A percentile compares a stretch with the other conserved stretches of the same genome.
Conservation (phyloP, 2,797 vertebrate genomes). For the Scomberomorus guttatus region DNA sequence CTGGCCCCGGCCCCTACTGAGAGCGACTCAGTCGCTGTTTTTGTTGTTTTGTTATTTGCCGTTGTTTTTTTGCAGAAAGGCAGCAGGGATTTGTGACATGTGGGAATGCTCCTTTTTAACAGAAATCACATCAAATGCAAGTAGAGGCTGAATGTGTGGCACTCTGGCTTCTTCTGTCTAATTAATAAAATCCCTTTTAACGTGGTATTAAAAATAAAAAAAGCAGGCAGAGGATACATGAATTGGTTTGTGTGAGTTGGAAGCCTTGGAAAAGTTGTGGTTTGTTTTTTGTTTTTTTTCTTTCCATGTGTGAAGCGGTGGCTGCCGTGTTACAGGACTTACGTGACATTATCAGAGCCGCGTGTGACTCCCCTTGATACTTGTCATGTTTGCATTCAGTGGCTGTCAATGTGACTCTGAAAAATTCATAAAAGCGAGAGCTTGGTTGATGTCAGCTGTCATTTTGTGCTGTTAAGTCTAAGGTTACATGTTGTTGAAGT, state of each 20-base stretch:
- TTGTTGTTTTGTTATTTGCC: slow-evolving; percentile 73
- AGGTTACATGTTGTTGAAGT: slow-evolving; percentile 58
- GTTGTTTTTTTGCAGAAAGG: slow-evolving; percentile 55
- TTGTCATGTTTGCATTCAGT: slow-evolving; percentile 38
- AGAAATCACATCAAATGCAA: slow-evolving; percentile 80
- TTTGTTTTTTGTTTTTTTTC: slow-evolving; percentile 1
- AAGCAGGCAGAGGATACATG: slow-evolving; percentile 52
- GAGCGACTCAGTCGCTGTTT: slow-evolving; percentile 71
- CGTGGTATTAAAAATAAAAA: slow-evolving; percentile 78
- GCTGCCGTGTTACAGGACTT: slow-evolving; percentile 31
- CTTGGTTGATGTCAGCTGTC: slow-evolving; percentile 54
- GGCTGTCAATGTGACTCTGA: slow-evolving; percentile 53
- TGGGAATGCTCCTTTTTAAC: slow-evolving; percentile 77
- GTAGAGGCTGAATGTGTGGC: slow-evolving; percentile 51
- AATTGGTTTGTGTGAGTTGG: slow-evolving; percentile 60
- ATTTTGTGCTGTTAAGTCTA: slow-evolving; percentile 35
- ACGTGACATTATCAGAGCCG: slow-evolving; percentile 40
- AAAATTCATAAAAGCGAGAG: slow-evolving; percentile 62
- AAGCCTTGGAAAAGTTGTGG: slow-evolving; percentile 68
- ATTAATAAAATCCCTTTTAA: slow-evolving; percentile 83
- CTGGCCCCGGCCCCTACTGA: slow-evolving; percentile 74
- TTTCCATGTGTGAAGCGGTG: slow-evolving; percentile 18
- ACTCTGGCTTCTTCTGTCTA: slow-evolving; percentile 64
- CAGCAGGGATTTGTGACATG: slow-evolving; percentile 73
- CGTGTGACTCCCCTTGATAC: slow-evolving; percentile 35